Conservation (phyloP, 2,797 vertebrate genomes). For the Carapus acus region DNA sequence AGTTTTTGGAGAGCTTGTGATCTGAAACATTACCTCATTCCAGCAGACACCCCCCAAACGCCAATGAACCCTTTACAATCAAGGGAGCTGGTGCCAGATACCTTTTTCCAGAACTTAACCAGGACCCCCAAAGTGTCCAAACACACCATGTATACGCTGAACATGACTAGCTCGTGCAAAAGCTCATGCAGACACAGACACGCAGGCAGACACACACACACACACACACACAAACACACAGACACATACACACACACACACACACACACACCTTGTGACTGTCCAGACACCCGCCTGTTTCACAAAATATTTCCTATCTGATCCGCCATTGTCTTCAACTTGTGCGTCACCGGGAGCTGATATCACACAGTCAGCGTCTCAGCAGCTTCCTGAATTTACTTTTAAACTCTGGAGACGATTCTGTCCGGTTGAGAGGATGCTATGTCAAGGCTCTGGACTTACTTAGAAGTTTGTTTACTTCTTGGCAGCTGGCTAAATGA, state of each 20-base stretch:
- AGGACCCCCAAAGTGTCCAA: background rate
- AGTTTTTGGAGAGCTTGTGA: slow-evolving; percentile 70
- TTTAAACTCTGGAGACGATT: slow-evolving; percentile 45
- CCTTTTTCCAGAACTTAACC: too few relatives aligned
- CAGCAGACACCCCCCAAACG: background rate
- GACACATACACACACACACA: slow-evolving; percentile 47
- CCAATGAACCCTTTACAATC: background rate
- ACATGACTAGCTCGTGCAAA: too few relatives aligned
- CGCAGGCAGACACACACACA: slow-evolving; percentile 51
- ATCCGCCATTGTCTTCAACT: slow-evolving; percentile 62
- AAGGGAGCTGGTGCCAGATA: background rate
- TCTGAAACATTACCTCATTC: slow-evolving; percentile 52
- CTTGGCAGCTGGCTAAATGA: too few relatives aligned
- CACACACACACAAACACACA: slow-evolving; percentile 52
- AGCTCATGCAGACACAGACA: slow-evolving; percentile 21
- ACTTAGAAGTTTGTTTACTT: too few relatives aligned
- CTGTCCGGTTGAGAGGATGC: slow-evolving; percentile 8
- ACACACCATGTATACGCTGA: slow-evolving; percentile 10
- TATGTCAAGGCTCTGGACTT: too few relatives aligned
- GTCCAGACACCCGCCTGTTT: slow-evolving; percentile 69
- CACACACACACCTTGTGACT: slow-evolving; percentile 72
- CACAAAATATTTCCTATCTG: slow-evolving; percentile 75
- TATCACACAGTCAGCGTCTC: slow-evolving; percentile 75
- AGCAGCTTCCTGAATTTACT: slow-evolving; percentile 73
- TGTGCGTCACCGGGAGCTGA: slow-evolving; percentile 73